Evolutionary conservation across 2,888 invertebrate genomes (phyloP), one percentile per base, ranked within the genome.

Genomic region (Epistrophella euchroma): DNA sequence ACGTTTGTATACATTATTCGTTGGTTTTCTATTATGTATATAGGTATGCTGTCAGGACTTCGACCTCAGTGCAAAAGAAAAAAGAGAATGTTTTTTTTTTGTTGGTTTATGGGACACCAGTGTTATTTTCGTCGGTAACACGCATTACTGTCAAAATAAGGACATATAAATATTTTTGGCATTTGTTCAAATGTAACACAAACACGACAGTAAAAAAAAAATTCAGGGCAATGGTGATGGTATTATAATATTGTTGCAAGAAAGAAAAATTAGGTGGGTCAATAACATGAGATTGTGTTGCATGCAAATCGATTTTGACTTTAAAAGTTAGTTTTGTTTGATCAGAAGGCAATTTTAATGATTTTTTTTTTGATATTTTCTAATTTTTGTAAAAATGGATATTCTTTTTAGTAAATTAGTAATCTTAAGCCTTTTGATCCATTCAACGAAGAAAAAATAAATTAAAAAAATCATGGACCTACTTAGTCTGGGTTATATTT

Each of bases 1-100:
- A n/a, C 3, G 10, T 56, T 56, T 32, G 32, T 75, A 64, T 64
- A n/a, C n/a, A n/a, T n/a, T n/a, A 62, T 56, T 52, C 17, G 28
- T 56, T 55, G 25, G 35, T 62, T 52, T 40, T 55, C 5, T 25
- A 32, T 55, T 17, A 32, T 10, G 28, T 40, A 40, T 5, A n/a
- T 17, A 47, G 47, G 19, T 28, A n/a, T 37, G 19, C 19, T 17
- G 32, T 55, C 73, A 64, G 73, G 52, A 70, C 45, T 74, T 43
- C 68, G 81, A 77, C 76, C 80, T 76, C 60, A 73, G 50, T 43
- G 45, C 17, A 76, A 66, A 43, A 71, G 66, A 56, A 66, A 37
- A 15, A 22, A 37, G 19, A 15, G 37, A 37, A 7, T 52, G 32
- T 9, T 35, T 43, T 28, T 17, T 45, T 76, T 64, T 45, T 64